Conservation (phyloP, 2,888 invertebrate genomes). For the Apamea crenata region DNA sequence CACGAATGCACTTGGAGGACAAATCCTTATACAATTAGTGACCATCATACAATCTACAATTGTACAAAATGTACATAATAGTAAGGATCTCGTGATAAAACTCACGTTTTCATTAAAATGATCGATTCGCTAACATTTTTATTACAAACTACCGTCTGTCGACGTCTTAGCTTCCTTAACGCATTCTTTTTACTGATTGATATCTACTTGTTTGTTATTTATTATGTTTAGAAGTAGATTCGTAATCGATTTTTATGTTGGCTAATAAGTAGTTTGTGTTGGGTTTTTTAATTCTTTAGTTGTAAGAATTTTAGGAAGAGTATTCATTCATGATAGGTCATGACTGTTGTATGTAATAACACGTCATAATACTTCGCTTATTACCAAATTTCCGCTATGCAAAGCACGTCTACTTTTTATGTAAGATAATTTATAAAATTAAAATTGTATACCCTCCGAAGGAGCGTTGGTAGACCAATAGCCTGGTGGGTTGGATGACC, state of each 20-base stretch:
- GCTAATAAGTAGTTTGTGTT: slow-evolving; percentile 43
- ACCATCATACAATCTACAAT: slow-evolving; percentile 27
- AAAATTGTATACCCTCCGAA: too few relatives aligned
- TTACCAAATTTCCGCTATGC: too few relatives aligned
- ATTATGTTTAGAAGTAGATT: slow-evolving; percentile 37
- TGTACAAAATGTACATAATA: slow-evolving; percentile 38
- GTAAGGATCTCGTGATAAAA: slow-evolving; percentile 58
- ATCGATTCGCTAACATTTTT: slow-evolving; percentile 57
- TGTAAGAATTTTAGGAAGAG: background rate
- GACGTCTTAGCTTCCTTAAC: slow-evolving; percentile 55
- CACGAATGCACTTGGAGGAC: slow-evolving; percentile 48
- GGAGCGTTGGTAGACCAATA: background rate
- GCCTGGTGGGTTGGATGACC: background rate
- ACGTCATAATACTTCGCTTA: background rate
- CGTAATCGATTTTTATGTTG: slow-evolving; percentile 53
- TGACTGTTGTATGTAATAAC: too few relatives aligned
- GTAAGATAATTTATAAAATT: background rate
- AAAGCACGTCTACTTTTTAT: background rate
- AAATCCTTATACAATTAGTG: slow-evolving; percentile 40
- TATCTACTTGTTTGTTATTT: slow-evolving; percentile 51
- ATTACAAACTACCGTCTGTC: slow-evolving; percentile 53
- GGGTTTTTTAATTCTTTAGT: background rate
- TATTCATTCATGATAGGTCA: slow-evolving; percentile 26
- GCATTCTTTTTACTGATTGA: slow-evolving; percentile 47
- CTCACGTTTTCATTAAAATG: slow-evolving; percentile 64